Evolutionary conservation across 2,888 invertebrate species (phyloP).

Genomic region (Aplocera efformata): DNA sequence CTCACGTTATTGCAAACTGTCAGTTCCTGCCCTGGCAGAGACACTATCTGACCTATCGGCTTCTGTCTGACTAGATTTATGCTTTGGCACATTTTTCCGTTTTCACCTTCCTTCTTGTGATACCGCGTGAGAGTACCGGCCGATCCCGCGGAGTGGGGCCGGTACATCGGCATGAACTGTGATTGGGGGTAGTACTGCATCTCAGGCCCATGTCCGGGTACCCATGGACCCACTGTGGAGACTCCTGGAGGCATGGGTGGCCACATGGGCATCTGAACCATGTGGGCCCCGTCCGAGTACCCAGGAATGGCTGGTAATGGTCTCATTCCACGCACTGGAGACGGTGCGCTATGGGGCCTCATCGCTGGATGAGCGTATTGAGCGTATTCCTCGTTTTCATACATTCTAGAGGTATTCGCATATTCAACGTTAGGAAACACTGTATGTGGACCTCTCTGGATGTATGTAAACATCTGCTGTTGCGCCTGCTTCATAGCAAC

Average conservation of each 20-base stretch:
- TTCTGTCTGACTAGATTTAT: constrained; percentile 76
- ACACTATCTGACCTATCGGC: constrained; percentile 74
- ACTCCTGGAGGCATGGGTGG: constrained; percentile 60
- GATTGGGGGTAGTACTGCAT: constrained; percentile 73
- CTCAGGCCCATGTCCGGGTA: constrained; percentile 59
- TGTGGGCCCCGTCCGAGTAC: constrained; percentile 58
- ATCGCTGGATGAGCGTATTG: constrained; percentile 61
- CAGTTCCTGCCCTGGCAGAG: constrained; percentile 68
- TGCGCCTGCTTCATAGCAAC: constrained; percentile 79
- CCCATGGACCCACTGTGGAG: constrained; percentile 63
- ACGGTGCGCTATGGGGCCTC: constrained; percentile 66
- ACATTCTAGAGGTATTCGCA: constrained; percentile 49
- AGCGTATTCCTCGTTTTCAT: constrained; percentile 62
- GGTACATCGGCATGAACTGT: constrained; percentile 70
- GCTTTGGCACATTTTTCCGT: constrained; percentile 75
- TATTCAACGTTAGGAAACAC: constrained; percentile 68
- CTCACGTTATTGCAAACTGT: constrained; percentile 67
- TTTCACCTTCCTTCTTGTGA: constrained; percentile 62
- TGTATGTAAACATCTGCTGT: constrained; percentile 71
- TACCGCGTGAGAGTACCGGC: constrained; percentile 72
- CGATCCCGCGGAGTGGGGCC: constrained; percentile 70
- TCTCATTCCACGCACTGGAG: constrained; percentile 57
- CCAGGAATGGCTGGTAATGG: constrained; percentile 57
- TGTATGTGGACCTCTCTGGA: constrained; percentile 67
- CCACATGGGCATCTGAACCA: constrained; percentile 72